A percentile compares a stretch with the other conserved stretches of the same genome.
Evolutionary conservation across 2,113 vertebrate species (phyloP).

Genomic region (Orientallactaga bullata): DNA sequence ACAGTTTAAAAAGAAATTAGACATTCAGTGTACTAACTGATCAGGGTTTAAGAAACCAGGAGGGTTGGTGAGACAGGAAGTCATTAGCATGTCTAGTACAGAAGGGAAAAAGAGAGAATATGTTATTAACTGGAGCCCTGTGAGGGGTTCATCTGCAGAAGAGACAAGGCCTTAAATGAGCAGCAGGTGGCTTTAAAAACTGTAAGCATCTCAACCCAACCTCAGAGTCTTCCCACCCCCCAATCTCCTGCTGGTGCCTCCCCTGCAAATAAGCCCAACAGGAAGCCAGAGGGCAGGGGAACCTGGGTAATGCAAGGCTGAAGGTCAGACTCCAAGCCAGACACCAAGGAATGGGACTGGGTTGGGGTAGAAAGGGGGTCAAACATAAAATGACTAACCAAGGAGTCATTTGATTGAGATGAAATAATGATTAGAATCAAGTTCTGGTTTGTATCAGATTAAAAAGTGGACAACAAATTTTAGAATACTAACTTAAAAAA

Average conservation of each 20-base stretch:
- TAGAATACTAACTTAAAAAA: constrained; percentile 18
- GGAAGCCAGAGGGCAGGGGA: neutral
- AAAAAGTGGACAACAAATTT: neutral
- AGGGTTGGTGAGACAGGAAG: neutral
- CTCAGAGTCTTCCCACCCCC: neutral
- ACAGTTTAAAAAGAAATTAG: constrained; percentile 37
- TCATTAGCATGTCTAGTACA: neutral
- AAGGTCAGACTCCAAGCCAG: neutral
- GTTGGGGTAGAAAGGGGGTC: neutral
- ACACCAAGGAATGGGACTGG: neutral
- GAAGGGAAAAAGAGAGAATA: neutral
- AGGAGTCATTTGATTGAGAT: neutral
- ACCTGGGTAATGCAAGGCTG: neutral
- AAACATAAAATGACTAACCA: neutral
- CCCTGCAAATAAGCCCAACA: neutral
- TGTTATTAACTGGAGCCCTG: neutral
- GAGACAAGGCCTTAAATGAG: neutral
- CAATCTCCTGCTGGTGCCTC: neutral
- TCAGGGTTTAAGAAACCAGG: neutral
- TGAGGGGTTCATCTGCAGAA: neutral
- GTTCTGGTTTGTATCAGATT: neutral
- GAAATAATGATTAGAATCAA: neutral
- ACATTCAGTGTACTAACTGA: neutral
- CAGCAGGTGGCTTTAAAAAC: neutral
- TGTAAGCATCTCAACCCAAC: too few relatives aligned